Evolutionary conservation across 2,888 invertebrate genomes (phyloP), one percentile per base, ranked within the genome.

Genomic region (Eulithis prunata): DNA sequence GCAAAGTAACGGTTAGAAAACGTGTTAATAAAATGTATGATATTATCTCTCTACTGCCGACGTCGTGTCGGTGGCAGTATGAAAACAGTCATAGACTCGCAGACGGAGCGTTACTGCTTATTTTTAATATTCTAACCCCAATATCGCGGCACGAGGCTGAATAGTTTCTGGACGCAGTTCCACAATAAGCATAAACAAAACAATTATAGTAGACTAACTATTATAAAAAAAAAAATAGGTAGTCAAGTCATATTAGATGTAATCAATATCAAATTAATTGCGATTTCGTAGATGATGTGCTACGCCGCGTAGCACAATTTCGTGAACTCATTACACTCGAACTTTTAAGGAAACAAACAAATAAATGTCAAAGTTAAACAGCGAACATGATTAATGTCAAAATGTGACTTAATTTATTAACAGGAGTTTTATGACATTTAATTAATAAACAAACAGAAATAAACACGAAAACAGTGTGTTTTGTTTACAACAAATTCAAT

Each of bases 71-170:
- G 8, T 41, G 41, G 41, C 8, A 10, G 8, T 41, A 41, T 38
- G 10, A 41, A 41, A 41, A 56, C 49, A 13, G 28, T n/a, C 8
- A 57, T 32, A 45, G 28, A 21, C 57, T 62, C n/a, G 57, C 51
- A 59, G 59, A 54, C 57, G 28, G 28, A 56, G 47, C 32, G 36
- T 51, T 51, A 32, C 64, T 61, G 55, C 59, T 55, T 62, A 52
- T 62, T 64, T 66, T 67, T 67, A 66, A 64, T 64, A 62, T 67
- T 67, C 60, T 68, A 28, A 58, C 49, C 61, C 61, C 57, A 61
- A 68, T 61, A 32, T 64, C 11, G 41, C 46, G 55, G 52, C 38
- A 43, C 49, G n/a, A 12, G 38, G 49, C 14, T 58, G 51, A 21
- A 58, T 49, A 49, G 21, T 21, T 58, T 58, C 13, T 3, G 38